Conservation (phyloP, 1,140 invertebrate species). For the Leucophenga varia region DNA sequence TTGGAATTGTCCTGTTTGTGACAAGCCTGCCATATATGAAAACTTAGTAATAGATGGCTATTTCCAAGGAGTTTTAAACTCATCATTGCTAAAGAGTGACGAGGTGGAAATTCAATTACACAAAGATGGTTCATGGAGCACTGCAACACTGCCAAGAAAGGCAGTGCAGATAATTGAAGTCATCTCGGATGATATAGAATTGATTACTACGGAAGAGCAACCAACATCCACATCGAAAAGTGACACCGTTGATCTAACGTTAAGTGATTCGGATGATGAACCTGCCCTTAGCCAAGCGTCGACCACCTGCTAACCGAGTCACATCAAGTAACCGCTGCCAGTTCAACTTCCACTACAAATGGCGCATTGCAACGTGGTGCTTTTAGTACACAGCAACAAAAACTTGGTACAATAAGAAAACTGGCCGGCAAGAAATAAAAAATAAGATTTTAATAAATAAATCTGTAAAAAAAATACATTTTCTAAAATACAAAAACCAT, state of each 20-base stretch:
- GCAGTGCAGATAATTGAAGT: constrained; percentile 58
- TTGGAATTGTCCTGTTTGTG: constrained; percentile 98
- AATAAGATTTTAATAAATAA: too few relatives aligned
- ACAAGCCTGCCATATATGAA: constrained; percentile 86
- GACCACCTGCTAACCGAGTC: constrained; percentile 34
- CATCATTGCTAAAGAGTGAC: constrained; percentile 65
- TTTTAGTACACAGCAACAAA: constrained; percentile 32
- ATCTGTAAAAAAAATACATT: too few relatives aligned
- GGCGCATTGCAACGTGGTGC: constrained; percentile 33
- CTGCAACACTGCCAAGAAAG: constrained; percentile 60
- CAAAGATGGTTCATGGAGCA: constrained; percentile 88
- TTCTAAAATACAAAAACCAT: too few relatives aligned
- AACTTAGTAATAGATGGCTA: constrained; percentile 91
- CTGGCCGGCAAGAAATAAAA: too few relatives aligned
- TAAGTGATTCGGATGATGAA: constrained; percentile 58
- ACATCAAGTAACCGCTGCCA: constrained; percentile 21
- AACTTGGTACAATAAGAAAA: constrained; percentile 55
- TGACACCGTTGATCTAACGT: constrained; percentile 56
- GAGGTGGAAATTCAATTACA: constrained; percentile 84
- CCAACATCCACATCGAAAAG: constrained; percentile 53
- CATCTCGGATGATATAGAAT: constrained; percentile 59
- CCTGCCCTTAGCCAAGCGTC: constrained; percentile 53
- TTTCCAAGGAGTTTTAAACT: constrained; percentile 79
- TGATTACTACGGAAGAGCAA: constrained; percentile 45
- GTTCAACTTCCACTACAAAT: constrained; percentile 48